phyloP scores from a whole-genome alignment of 2,113 vertebrate genomes.

The Campylorhamphus procurvoides region DNA sequence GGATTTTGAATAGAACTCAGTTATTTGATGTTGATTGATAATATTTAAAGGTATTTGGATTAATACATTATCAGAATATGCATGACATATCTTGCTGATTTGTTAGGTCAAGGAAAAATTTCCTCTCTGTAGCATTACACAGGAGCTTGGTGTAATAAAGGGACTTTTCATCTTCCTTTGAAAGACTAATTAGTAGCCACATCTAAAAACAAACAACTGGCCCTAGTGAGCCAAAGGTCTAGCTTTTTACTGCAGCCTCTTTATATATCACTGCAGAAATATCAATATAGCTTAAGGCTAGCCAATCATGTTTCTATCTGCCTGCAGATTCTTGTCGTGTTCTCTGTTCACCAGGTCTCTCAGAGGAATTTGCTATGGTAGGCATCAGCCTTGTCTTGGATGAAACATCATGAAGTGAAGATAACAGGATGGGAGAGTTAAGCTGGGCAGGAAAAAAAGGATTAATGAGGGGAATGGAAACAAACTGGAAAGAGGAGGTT shows the following conservation, averaged over 20 bases:
- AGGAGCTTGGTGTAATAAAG: not conserved
- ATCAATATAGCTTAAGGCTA: conserved; percentile 24
- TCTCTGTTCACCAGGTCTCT: conserved; percentile 26
- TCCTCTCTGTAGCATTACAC: not conserved
- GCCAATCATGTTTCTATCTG: not conserved
- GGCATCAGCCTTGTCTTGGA: not conserved
- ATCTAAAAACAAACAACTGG: conserved; percentile 6
- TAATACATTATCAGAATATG: not conserved
- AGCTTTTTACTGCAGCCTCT: not conserved
- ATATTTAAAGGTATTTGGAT: not conserved
- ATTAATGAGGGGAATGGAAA: conserved; percentile 33
- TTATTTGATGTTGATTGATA: not conserved
- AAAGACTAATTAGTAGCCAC: conserved; percentile 15
- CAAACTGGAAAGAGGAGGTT: conserved; percentile 12
- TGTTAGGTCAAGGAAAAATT: not conserved
- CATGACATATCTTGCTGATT: not conserved
- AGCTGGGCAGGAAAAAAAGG: conserved; percentile 20
- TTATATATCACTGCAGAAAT: conserved; percentile 29
- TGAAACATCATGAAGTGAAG: not conserved
- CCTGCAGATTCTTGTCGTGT: conserved; percentile 26
- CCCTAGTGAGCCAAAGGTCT: conserved; percentile 18
- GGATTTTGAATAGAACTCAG: not conserved
- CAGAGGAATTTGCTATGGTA: not conserved
- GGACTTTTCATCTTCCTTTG: conserved; percentile 15
- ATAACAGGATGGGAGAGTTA: conserved; percentile 32